A percentile compares a stretch with the other conserved stretches of the same genome.
Evolutionary conservation across 2,797 vertebrate genomes (phyloP).

Genomic region (Varecia variegata): DNA sequence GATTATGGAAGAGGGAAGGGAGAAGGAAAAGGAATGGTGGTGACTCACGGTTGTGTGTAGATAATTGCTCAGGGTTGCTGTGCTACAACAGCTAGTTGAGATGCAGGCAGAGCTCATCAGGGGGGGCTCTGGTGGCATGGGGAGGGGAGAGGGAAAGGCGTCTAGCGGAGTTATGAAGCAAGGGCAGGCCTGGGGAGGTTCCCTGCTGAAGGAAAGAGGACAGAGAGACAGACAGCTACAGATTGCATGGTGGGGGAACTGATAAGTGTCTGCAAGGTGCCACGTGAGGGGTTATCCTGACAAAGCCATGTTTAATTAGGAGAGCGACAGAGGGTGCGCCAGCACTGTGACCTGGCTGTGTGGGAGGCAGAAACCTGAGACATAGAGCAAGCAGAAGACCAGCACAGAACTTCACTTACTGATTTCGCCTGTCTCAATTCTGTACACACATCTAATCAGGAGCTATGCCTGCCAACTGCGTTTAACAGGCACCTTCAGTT

Average conservation of each 20-base stretch:
- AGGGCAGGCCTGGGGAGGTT: not conserved
- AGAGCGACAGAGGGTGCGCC: not conserved
- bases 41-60: not conserved
- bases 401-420: not conserved
- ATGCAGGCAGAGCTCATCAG: not conserved
- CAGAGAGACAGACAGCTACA: not conserved
- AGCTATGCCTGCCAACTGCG: not conserved
- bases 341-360: not conserved
- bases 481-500: not conserved
- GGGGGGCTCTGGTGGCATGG: not conserved
- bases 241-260: not conserved
- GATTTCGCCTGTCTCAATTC: not conserved
- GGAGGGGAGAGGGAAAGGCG: not conserved
- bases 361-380: not conserved
- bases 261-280: not conserved
- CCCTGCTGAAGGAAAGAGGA: not conserved
- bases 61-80: not conserved
- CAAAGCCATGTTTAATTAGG: not conserved
- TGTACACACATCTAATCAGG: not conserved
- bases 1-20: not conserved
- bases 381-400: not conserved
- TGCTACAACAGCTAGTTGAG: not conserved
- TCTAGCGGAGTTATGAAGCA: not conserved
- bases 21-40: not conserved
- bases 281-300: not conserved